phyloP scores from a whole-genome alignment of 2,113 vertebrate species.

The Vulpes vulpes region DNA sequence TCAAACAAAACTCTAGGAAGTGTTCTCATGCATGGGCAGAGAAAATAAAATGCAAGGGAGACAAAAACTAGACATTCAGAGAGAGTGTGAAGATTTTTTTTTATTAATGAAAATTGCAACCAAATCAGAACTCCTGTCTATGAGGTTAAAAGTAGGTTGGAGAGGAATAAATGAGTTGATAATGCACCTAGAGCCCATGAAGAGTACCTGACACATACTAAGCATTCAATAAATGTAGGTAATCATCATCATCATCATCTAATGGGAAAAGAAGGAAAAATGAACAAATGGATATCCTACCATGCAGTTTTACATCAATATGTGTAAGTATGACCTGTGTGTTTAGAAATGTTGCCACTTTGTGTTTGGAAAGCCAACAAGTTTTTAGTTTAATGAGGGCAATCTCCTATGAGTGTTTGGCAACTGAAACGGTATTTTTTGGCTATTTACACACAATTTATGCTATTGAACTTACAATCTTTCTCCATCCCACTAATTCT shows the following conservation, averaged over 20 bases:
- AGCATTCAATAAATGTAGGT: not conserved
- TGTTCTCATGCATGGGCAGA: not conserved
- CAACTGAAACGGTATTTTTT: not conserved
- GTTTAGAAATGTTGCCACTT: constrained; percentile 44
- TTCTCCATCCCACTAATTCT: constrained; percentile 43
- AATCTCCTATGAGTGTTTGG: not conserved
- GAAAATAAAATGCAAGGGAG: not conserved
- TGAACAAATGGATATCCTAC: not conserved
- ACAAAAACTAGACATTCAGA: not conserved
- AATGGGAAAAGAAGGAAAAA: constrained; percentile 38
- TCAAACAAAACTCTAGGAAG: not conserved
- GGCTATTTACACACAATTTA: constrained; percentile 3
- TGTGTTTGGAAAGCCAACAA: constrained; percentile 13
- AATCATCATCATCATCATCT: not conserved
- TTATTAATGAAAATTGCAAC: constrained; percentile 8
- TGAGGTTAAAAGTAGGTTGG: not conserved
- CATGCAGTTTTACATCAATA: not conserved
- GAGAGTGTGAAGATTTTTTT: not conserved
- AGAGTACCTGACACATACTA: not conserved
- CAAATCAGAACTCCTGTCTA: not conserved
- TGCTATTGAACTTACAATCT: constrained; percentile 2
- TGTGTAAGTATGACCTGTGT: not conserved
- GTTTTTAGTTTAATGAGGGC: not conserved
- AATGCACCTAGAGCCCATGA: not conserved
- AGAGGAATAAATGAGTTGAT: not conserved